phyloP scores from a whole-genome alignment of 2,113 vertebrate species.

The Eonycteris spelaea region DNA sequence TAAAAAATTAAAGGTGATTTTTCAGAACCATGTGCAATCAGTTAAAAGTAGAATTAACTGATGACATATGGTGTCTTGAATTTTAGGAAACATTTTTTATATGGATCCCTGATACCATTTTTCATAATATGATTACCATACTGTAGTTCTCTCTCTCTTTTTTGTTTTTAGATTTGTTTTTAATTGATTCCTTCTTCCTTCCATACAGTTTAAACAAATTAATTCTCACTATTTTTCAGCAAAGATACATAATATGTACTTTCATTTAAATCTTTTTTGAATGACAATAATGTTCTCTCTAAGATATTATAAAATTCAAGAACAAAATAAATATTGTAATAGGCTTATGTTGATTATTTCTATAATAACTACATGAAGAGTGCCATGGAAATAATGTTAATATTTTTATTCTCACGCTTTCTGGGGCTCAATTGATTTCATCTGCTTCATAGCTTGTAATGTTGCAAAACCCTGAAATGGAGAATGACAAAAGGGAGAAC shows the following conservation, averaged over 20 bases:
- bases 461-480: conserved; percentile 1
- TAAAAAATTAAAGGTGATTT: neutral
- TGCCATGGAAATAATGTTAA: conserved; percentile 12
- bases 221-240: conserved; percentile 30
- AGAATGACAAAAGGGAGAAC: conserved; percentile 17
- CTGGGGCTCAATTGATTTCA: conserved; percentile 45
- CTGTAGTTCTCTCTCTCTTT: neutral
- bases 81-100: neutral
- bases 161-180: conserved; percentile 72
- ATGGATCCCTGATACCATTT: neutral
- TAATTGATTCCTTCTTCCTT: conserved; percentile 77
- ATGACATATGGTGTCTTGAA: neutral
- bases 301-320: conserved; percentile 13
- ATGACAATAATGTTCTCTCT: neutral
- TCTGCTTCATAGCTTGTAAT: conserved; percentile 65
- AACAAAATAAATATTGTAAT: conserved; percentile 24
- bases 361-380: neutral
- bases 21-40: neutral
- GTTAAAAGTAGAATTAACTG: neutral
- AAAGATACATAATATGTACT: conserved; percentile 6
- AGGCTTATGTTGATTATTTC: conserved; percentile 7
- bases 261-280: conserved; percentile 37
- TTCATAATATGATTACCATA: neutral
- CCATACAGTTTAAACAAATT: conserved; percentile 75
- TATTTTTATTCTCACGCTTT: conserved; percentile 63